Evolutionary conservation across 2,113 vertebrate species (phyloP).

Genomic region (Corythaixoides concolor): DNA sequence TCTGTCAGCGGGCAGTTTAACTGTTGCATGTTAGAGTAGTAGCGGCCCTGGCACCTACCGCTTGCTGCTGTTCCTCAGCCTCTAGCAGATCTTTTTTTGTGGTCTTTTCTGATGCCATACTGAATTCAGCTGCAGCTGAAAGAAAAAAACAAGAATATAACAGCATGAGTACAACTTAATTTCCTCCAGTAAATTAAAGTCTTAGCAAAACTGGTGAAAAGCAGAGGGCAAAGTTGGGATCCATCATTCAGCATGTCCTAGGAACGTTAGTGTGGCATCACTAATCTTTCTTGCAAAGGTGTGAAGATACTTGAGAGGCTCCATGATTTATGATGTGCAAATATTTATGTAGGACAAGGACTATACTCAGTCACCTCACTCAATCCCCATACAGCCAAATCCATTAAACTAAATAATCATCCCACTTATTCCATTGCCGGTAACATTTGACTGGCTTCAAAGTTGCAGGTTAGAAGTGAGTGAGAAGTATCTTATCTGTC

Average conservation of each 20-base stretch:
- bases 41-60: slow-evolving; percentile 7
- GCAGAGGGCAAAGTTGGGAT: not conserved
- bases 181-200: not conserved
- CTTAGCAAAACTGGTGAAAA: not conserved
- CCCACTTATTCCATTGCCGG: not conserved
- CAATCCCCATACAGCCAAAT: not conserved
- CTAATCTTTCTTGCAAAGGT: not conserved
- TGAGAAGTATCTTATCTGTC: not conserved
- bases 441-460: not conserved
- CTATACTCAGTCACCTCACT: not conserved
- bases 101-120: slow-evolving; percentile 33
- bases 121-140: slow-evolving; percentile 25
- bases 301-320: not conserved
- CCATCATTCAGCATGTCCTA: not conserved
- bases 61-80: slow-evolving; percentile 39
- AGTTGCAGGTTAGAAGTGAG: not conserved
- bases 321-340: not conserved
- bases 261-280: not conserved
- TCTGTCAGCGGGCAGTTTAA: not conserved
- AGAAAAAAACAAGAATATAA: not conserved
- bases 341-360: not conserved
- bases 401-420: not conserved
- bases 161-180: not conserved
- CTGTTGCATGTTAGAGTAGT: not conserved
- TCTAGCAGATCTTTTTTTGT: not conserved